Base-by-base conservation (phyloP, 1,140 invertebrate species). In the Charaxes varanes region DNA sequence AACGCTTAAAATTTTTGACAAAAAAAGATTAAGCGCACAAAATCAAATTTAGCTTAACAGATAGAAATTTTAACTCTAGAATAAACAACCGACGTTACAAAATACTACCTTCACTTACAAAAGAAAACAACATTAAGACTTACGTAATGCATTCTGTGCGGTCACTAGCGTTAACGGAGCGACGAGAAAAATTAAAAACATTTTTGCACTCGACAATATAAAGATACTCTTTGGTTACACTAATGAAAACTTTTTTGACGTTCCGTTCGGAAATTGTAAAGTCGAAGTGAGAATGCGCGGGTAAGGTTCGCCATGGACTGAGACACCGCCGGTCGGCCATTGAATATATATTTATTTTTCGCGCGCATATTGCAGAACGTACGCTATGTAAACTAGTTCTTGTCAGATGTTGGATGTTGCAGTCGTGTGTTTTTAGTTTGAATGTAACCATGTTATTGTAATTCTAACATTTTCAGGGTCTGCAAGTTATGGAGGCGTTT, bases 61-160 rank as follows among this genome's bases (percentile, higher is more conserved):
- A n/a, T n/a, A n/a, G n/a, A n/a, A n/a, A n/a, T n/a, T n/a, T n/a
- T n/a, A n/a, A n/a, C n/a, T n/a, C n/a, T n/a, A 26, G 23, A 26
- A 5, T 26, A 11, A 26, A 26, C 13, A 12, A 0, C 23, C 10
- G 6, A 11, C 2, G 19, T 35, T 23, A 41, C 38, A 26, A 41
- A 41, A 32, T 23, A 19, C 21, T 31, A 41, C 37, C 37, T 41
- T 38, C 30, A 30, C 31, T 18, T 30, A 35, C 35, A 35, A 41
- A 40, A 35, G 8, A 35, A 52, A 38, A 33, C 33, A 47, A 45
- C 35, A 45, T 46, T 12, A 49, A n/a, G 31, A 64, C 62, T 65
- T 59, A 65, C 62, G 62, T 36, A 65, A 62, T 12, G 37, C 38
- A 48, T 62, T 56, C 34, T 65, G 45, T 33, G 52, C 58, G 13